Base-by-base conservation (phyloP, 2,888 invertebrate species). In the Nycteola revayana region DNA sequence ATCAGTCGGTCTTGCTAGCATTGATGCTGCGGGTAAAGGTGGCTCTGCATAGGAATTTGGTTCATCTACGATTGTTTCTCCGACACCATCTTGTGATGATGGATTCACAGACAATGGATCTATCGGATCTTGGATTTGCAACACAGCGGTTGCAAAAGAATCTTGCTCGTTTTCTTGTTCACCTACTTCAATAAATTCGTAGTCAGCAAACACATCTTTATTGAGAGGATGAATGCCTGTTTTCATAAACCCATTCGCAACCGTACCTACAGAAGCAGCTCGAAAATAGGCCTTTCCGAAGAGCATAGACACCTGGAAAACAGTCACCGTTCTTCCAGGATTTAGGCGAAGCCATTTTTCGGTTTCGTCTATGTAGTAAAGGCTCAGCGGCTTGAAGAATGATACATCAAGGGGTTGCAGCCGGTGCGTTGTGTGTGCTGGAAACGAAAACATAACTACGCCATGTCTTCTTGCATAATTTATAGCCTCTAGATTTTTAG, bases 401-500 rank as follows among this genome's bases (percentile, higher is more conserved):
- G 49, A 41, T 11, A 44, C 42, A 36, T 63, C 55, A 10, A 60
- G 36, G 14, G 53, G 56, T 27, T 64, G 63, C 3, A 62, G 30
- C 20, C 51, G 18, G 21, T 38, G 30, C 4, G 43, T 26, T n/a
- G 36, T 36, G 26, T 43, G 43, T 25, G 38, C 32, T 14, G 43
- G 39, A 1, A 40, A 9, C 1, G 28, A 9, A 9, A 28, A 2
- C 1, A 28, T 2, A 7, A 21, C 5, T 1, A 28, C 28, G 9
- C n/a, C n/a, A n/a, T 21, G 10, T 5, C 22, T n/a, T 7, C n/a
- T 9, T 10, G 21, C 28, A 7, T 9, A 21, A 28, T 5, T 21
- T 2, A 28, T 28, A 3, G 10, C 10, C 1, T 21, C 28, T 3
- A 28, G 10, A 21, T 28, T 28, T 21, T 21, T 28, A n/a, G 28